These are phyloP conservation scores for Scaptomyza cyrtandrae DNA, from an alignment of 2,888 invertebrate genomes.

Conservation along the genomic window DNA sequence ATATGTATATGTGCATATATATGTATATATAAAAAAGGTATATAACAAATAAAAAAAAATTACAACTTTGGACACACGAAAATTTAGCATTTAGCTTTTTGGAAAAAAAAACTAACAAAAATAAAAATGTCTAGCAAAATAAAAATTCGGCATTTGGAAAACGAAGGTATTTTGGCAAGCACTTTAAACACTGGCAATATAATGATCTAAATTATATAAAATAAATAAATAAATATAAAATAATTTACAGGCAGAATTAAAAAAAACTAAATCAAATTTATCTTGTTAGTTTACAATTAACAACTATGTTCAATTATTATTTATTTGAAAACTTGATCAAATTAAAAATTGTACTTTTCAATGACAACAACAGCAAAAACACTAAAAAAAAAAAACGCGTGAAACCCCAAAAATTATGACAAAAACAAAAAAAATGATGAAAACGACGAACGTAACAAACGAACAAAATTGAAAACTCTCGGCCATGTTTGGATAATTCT, in stretches of 20 bases:
- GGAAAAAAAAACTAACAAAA: conserved; percentile 58
- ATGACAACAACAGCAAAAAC: conserved; percentile 50
- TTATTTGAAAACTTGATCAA: conserved; percentile 44
- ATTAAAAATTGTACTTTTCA: conserved; percentile 67
- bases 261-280: conserved; percentile 36
- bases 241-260: conserved; percentile 84
- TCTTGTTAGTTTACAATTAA: conserved; percentile 43
- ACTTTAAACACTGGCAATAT: conserved; percentile 45
- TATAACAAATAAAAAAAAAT: conserved; percentile 49
- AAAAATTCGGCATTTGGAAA: conserved; percentile 34
- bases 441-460: conserved; percentile 56
- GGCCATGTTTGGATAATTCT: conserved; percentile 84
- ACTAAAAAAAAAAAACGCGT: conserved; percentile 67
- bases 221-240: conserved; percentile 58
- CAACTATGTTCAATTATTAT: conserved; percentile 35
- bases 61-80: conserved; percentile 57
- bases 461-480: conserved; percentile 79
- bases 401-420: conserved; percentile 50
- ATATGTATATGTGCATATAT: conserved; percentile 40
- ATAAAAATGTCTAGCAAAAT: conserved; percentile 40
- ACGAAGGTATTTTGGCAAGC: conserved; percentile 46
- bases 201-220: conserved; percentile 33
- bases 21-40: conserved; percentile 48
- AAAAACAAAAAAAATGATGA: conserved; percentile 52
- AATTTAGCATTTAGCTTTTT: conserved; percentile 75